Conservation (phyloP, 2,113 vertebrate species). For the Alaudala cheleensis region DNA sequence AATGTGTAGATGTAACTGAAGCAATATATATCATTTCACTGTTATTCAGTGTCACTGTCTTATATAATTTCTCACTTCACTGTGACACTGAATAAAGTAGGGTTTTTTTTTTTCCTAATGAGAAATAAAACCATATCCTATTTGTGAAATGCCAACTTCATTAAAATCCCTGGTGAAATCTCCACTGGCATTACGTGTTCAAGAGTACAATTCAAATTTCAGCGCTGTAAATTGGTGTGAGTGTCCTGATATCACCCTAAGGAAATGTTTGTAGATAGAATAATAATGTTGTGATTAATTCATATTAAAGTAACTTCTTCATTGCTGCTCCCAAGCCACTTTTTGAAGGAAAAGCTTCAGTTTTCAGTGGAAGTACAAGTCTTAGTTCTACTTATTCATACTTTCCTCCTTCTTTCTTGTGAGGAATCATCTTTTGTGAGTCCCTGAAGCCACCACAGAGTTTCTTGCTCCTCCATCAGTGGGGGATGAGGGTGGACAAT, state of each 20-base stretch:
- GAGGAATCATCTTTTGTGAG: background rate
- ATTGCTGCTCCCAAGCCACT: background rate
- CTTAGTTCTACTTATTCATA: background rate
- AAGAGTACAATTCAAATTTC: background rate
- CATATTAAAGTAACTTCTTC: background rate
- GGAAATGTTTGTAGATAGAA: background rate
- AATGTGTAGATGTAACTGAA: conserved; percentile 27
- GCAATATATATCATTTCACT: conserved; percentile 39
- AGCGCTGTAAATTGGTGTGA: background rate
- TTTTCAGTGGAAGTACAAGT: background rate
- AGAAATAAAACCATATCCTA: background rate
- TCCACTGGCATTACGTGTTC: background rate
- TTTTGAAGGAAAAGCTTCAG: background rate
- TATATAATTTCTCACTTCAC: conserved; percentile 8
- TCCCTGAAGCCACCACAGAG: background rate
- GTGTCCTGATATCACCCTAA: background rate
- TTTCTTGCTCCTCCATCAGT: background rate
- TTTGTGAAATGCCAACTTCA: background rate
- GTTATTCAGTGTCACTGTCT: conserved; percentile 30
- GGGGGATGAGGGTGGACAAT: background rate
- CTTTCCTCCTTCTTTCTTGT: background rate
- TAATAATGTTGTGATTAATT: background rate
- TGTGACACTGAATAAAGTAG: conserved; percentile 21
- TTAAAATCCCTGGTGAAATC: background rate
- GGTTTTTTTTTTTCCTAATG: background rate